Evolutionary conservation across 2,797 vertebrate species (phyloP).

Genomic region (Scolopax rusticola): DNA sequence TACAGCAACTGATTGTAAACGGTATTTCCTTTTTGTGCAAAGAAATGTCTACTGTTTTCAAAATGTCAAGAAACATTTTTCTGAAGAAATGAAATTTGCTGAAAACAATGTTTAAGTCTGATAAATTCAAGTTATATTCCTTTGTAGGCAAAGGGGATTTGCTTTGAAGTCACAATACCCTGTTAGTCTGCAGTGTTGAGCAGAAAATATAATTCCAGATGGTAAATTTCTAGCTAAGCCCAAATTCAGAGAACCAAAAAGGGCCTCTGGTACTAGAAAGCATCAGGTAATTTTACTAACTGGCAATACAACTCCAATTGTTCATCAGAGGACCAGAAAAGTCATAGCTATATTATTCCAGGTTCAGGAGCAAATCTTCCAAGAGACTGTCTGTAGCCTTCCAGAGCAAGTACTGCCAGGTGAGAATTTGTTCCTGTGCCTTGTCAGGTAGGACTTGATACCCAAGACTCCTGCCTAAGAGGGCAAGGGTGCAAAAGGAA

Average conservation of each 20-base stretch:
- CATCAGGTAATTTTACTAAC: neutral
- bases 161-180: neutral
- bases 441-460: too few species aligned
- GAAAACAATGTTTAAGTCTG: neutral
- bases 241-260: neutral
- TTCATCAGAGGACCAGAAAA: neutral
- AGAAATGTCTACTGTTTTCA: neutral
- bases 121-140: neutral
- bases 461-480: neutral
- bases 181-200: neutral
- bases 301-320: rapidly evolving
- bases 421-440: neutral
- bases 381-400: neutral
- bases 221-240: neutral
- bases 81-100: neutral
- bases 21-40: neutral
- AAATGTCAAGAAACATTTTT: neutral
- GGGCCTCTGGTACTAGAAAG: neutral
- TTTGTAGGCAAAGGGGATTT: neutral
- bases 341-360: neutral
- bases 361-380: neutral
- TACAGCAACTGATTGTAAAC: neutral
- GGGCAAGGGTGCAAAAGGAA: neutral
- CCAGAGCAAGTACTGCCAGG: neutral
- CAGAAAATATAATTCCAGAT: neutral